Base-by-base conservation (phyloP, 2,888 invertebrate species). In the Alviniconcha strummeri region DNA sequence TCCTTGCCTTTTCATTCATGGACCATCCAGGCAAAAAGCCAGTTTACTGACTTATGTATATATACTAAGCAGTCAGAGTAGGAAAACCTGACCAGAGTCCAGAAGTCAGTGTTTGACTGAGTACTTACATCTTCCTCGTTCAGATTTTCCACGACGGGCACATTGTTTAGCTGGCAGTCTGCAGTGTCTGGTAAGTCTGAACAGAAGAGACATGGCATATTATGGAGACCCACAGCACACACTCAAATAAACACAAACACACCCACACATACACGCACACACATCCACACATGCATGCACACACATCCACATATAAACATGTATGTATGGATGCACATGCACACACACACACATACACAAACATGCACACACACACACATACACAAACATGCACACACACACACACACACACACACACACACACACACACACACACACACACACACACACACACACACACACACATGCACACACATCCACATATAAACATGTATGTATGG, bases 141-240 rank as follows among this genome's bases (percentile, higher is more conserved):
- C 60, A 83, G 15, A 11, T 83, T 80, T 54, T 80, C 76, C 60
- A 75, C 80, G 0, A 83, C 84, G 64, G 79, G 75, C 5, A 88
- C 80, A 19, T 82, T 75, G 52, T 84, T 82, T 74, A 88, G 76
- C 4, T 15, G 75, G 36, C 86, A 86, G 17, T 76, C 81, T 2
- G 79, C 71, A 6, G 84, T 84, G 54, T 81, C 80, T n/a, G 78
- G 60, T n/a, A 85, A 83, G 79, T 67, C 19, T 84, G 84, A 1
- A 55, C 54, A 8, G 13, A 8, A 54, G 17, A 76, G 36, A 74
- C 52, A 2, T 54, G 17, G n/a, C 8, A n/a, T n/a, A 11, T 64
- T 64, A 74, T 17, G 13, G 13, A 52, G 7, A 7, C 9, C n/a
- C 7, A n/a, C n/a, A 5, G 4, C 64, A 64, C 15, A 64, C 15